Percentiles rank a stretch among this genome's conserved stretches.
Evolutionary conservation across 2,888 invertebrate genomes (phyloP).

Genomic region (Agrenia bidenticulata): DNA sequence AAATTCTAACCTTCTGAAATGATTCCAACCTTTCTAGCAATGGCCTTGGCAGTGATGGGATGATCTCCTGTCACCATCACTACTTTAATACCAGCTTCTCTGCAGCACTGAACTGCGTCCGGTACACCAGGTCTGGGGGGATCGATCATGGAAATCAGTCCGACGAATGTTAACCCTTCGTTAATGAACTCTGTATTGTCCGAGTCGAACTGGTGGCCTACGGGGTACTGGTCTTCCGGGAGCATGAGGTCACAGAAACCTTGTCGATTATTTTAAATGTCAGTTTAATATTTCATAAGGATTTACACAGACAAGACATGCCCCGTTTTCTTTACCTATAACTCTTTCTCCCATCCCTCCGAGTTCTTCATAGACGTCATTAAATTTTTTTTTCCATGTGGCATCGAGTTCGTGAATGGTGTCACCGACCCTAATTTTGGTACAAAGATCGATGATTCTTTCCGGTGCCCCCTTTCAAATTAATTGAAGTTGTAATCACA

Average conservation of each 20-base stretch:
- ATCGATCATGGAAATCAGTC: constrained; percentile 72
- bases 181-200: constrained; percentile 69
- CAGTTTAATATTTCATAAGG: too few species aligned
- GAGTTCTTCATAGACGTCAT: constrained; percentile 71
- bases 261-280: too few species aligned
- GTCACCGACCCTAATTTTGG: constrained; percentile 62
- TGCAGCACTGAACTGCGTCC: constrained; percentile 68
- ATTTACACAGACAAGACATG: too few species aligned
- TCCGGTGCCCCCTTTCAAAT: constrained; percentile 67
- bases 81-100: constrained; percentile 61
- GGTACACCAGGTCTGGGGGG: constrained; percentile 69
- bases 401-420: constrained; percentile 61
- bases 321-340: constrained; percentile 60
- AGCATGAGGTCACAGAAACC: constrained; percentile 58
- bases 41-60: constrained; percentile 74
- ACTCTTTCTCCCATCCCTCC: constrained; percentile 86
- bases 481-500: not conserved
- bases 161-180: constrained; percentile 64
- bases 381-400: constrained; percentile 62
- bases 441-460: constrained; percentile 67
- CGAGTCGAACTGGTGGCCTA: constrained; percentile 63
- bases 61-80: constrained; percentile 65
- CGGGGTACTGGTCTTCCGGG: constrained; percentile 58
- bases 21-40: constrained; percentile 72
- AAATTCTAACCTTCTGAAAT: constrained; percentile 60